Conservation (phyloP, 2,797 vertebrate genomes). For the Acestrorhynchus altus region DNA sequence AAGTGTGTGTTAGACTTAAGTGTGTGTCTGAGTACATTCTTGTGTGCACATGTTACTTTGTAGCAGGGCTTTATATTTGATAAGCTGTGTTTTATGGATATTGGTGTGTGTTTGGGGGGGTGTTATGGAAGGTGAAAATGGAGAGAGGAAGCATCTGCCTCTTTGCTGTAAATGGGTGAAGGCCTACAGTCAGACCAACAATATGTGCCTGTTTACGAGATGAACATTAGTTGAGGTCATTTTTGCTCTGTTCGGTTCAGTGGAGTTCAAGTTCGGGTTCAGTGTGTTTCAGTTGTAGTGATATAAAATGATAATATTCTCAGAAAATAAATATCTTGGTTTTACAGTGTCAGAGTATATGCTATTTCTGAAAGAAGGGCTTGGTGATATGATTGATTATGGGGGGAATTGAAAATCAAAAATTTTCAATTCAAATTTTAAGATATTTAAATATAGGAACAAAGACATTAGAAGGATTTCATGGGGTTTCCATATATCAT, state of each 20-base stretch:
- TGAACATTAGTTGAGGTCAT: not conserved
- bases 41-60: not conserved
- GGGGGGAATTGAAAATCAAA: too few relatives aligned
- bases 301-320: too few relatives aligned
- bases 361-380: too few relatives aligned
- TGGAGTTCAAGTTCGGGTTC: not conserved
- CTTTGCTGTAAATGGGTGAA: slow-evolving; percentile 27
- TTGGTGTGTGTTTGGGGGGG: not conserved
- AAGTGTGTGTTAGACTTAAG: slow-evolving; percentile 6
- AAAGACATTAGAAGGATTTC: too few relatives aligned
- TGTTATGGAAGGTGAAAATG: slow-evolving; percentile 44
- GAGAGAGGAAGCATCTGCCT: slow-evolving; percentile 60
- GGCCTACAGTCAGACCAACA: slow-evolving; percentile 1
- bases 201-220: not conserved
- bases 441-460: too few relatives aligned
- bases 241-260: not conserved
- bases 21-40: slow-evolving; percentile 19
- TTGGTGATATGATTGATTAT: too few relatives aligned
- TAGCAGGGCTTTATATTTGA: slow-evolving; percentile 10
- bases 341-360: too few relatives aligned
- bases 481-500: too few relatives aligned
- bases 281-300: too few relatives aligned
- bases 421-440: too few relatives aligned
- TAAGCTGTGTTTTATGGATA: slow-evolving; percentile 10
- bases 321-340: too few relatives aligned